Base-by-base conservation (phyloP, 1,140 invertebrate species). In the Drusus annulatus region DNA sequence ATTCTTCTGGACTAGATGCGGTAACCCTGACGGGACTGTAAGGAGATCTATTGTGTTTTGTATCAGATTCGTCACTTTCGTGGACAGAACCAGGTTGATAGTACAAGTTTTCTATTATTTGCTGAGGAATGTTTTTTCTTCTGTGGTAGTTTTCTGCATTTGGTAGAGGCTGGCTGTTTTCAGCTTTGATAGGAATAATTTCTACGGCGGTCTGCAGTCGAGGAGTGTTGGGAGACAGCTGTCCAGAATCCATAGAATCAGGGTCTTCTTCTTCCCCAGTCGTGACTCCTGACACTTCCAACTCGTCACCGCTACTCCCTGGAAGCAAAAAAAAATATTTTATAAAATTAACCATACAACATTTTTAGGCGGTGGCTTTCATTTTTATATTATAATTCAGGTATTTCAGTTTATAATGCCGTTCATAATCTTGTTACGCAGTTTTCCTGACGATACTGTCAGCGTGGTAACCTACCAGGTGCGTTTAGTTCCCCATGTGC, bases 231-330 rank as follows among this genome's bases (percentile, higher is more conserved):
- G 81, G 79, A 25, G 82, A 83, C 10, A 80, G 15, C 19, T 81
- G 79, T 23, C 52, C 76, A 5, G 82, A 83, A 63, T 83, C 82
- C 25, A 77, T 76, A 5, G 79, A 83, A 17, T 83, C 82, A 0
- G 77, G 76, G 50, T 83, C 82, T 76, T 83, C 82, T 80, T 83
- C 81, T 62, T 83, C 81, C 1, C 82, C 82, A 4, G 79, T 81
- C 7, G 80, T 83, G 15, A 81, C 77, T 28, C 79, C 82, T 16
- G 79, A 83, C 36, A 81, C 82, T 79, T 79, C 77, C 58, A 81
- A 51, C 73, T 83, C 82, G 74, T 83, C 82, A 51, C 82, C 82
- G 65, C 82, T 83, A 58, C 82, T 81, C 71, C 82, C 82, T 83
- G 71, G 28, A 80, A 83, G 50, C 13, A 80, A 80, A 78, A 13